phyloP scores from a whole-genome alignment of 2,888 invertebrate species.

The Hylaea fasciaria region DNA sequence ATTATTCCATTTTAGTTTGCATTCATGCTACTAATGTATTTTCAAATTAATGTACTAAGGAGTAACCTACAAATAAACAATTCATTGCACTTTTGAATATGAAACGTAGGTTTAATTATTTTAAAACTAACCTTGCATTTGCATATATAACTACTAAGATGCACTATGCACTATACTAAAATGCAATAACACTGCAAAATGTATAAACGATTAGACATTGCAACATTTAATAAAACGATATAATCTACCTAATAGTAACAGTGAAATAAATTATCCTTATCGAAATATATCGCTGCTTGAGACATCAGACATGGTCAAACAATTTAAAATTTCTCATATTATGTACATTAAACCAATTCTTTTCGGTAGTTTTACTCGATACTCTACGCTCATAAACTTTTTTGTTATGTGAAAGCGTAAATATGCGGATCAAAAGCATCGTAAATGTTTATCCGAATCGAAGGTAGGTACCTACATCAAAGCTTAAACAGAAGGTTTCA shows the following conservation, averaged over 20 bases:
- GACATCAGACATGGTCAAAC: not conserved
- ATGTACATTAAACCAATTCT: conserved; percentile 1
- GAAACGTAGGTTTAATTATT: too few relatives aligned
- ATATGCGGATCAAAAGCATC: not conserved
- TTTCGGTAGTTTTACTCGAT: conserved; percentile 17
- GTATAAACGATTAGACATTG: not conserved
- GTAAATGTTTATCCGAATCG: not conserved
- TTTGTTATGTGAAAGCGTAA: conserved; percentile 5
- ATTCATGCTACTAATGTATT: too few relatives aligned
- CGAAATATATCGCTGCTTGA: not conserved
- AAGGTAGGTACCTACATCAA: not conserved
- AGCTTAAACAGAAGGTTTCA: not conserved
- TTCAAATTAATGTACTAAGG: too few relatives aligned
- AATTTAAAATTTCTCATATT: conserved; percentile 10
- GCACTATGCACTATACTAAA: too few relatives aligned
- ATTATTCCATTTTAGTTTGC: too few relatives aligned
- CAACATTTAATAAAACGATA: not conserved
- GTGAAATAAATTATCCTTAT: not conserved
- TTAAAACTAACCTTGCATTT: too few relatives aligned
- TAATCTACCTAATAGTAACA: not conserved
- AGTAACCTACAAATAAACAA: too few relatives aligned
- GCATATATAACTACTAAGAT: too few relatives aligned
- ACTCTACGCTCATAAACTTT: conserved; percentile 5
- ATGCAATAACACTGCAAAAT: not conserved
- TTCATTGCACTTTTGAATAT: too few relatives aligned